Evolutionary conservation across 1,140 invertebrate genomes (phyloP).

Genomic region (Zophobas morio): DNA sequence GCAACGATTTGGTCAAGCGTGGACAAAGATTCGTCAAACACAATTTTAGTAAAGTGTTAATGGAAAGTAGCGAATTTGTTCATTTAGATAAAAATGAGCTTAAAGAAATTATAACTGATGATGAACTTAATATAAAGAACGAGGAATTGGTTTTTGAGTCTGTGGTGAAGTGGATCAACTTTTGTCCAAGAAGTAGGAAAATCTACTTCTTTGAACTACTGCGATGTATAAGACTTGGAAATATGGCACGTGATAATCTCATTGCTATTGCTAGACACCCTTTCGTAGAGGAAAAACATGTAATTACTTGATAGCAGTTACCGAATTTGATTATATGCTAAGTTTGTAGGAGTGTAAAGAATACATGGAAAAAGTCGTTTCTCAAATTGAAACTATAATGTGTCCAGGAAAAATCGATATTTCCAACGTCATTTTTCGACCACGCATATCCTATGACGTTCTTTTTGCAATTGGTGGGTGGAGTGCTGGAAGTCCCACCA

Average conservation of each 20-base stretch:
- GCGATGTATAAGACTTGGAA: constrained; percentile 77
- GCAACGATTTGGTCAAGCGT: constrained; percentile 71
- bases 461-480: constrained; percentile 84
- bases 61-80: constrained; percentile 72
- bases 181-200: constrained; percentile 69
- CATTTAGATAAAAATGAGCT: constrained; percentile 71
- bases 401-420: constrained; percentile 71
- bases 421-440: constrained; percentile 72
- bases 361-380: constrained; percentile 57
- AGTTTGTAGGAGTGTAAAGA: constrained; percentile 56
- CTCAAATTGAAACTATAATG: constrained; percentile 64
- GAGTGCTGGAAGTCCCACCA: constrained; percentile 84
- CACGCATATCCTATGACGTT: constrained; percentile 79
- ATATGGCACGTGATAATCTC: constrained; percentile 47
- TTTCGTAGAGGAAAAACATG: constrained; percentile 70
- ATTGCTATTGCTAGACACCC: constrained; percentile 68
- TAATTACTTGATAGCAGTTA: constrained; percentile 56
- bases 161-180: constrained; percentile 75
- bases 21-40: constrained; percentile 71
- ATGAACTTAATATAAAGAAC: constrained; percentile 77
- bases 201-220: constrained; percentile 74
- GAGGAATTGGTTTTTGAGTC: constrained; percentile 81
- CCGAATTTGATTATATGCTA: constrained; percentile 16
- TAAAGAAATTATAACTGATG: constrained; percentile 72
- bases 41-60: constrained; percentile 70